Base-by-base conservation (phyloP, 2,888 invertebrate genomes). In the Metellina segmentata region DNA sequence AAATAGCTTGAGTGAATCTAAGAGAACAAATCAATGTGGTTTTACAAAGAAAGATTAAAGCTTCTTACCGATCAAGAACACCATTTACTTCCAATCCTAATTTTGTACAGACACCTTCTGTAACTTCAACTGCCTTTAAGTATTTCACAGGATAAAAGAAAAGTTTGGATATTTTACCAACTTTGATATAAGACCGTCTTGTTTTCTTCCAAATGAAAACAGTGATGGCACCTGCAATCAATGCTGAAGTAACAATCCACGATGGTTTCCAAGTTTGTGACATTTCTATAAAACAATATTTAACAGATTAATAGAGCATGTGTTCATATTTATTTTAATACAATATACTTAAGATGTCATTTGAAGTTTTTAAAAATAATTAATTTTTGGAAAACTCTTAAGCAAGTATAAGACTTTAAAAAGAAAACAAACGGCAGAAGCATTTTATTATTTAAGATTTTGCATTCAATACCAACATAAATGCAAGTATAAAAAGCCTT, bases 121-220 rank as follows among this genome's bases (percentile, higher is more conserved):
- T 49, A n/a, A 91, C 77, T 86, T 91, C 90, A 77, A 91, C 9
- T 16, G 53, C 86, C 70, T 82, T 91, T n/a, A 91, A 13, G 0
- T 81, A 86, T 70, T 91, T 91, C 16, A 91, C 86, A 69, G 90
- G 90, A 81, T 81, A 91, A 51, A 86, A 86, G n/a, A 51, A 77
- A 34, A 91, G 51, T 71, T 82, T 86, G 7, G 49, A 49, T 19
- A 91, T 82, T 53, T 75, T 81, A 19, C 90, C 90, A 20, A 91
- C 90, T 75, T 48, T 81, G 7, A 82, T 71, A 78, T 53, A 91
- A 49, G 48, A 48, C 8, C 81, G 78, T 53, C 74, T 61, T 20
- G 77, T 86, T 69, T 74, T 81, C 16, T 75, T 86, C 86, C 86
- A 91, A 19, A 91, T 61, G 7, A 74, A 6, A 49, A 81, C 75